These are phyloP conservation scores for Priocnemis perturbator DNA, from an alignment of 2,888 invertebrate genomes.

Conservation along the genomic window DNA sequence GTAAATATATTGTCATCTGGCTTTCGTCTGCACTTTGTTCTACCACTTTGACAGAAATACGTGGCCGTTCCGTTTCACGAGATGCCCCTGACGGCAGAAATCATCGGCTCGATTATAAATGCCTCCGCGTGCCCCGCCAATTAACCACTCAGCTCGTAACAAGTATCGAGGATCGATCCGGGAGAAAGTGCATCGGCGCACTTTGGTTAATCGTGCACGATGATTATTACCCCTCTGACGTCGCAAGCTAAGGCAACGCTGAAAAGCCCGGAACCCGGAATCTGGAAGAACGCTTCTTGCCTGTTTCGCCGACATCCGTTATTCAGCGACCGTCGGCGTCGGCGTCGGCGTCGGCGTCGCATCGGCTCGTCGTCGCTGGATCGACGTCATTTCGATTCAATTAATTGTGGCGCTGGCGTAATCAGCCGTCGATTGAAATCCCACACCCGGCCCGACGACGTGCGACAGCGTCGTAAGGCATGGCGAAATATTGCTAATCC, in stretches of 20 bases:
- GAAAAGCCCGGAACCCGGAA: not conserved
- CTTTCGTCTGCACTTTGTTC: no score
- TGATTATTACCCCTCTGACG: slow-evolving; percentile 31
- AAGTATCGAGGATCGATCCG: slow-evolving; percentile 45
- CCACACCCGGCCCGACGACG: slow-evolving; percentile 10
- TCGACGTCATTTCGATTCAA: slow-evolving; percentile 36
- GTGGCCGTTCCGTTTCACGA: no score
- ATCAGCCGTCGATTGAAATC: slow-evolving; percentile 32
- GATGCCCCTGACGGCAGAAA: no score
- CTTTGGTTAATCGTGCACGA: slow-evolving; percentile 42
- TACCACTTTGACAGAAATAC: no score
- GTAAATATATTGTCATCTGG: no score
- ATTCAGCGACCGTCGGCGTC: no score
- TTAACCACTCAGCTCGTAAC: slow-evolving; percentile 48
- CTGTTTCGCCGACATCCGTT: slow-evolving; percentile 1
- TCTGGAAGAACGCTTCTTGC: no score
- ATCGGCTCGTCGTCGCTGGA: slow-evolving; percentile 5
- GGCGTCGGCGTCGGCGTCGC: not conserved
- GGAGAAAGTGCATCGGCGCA: slow-evolving; percentile 26
- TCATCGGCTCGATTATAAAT: no score
- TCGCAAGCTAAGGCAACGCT: slow-evolving; percentile 14
- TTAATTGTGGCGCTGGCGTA: slow-evolving; percentile 32
- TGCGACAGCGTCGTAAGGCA: no score
- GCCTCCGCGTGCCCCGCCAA: slow-evolving; percentile 25
- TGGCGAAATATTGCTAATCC: no score